Conservation (phyloP, 2,113 vertebrate genomes). For the Coturnix japonica region DNA sequence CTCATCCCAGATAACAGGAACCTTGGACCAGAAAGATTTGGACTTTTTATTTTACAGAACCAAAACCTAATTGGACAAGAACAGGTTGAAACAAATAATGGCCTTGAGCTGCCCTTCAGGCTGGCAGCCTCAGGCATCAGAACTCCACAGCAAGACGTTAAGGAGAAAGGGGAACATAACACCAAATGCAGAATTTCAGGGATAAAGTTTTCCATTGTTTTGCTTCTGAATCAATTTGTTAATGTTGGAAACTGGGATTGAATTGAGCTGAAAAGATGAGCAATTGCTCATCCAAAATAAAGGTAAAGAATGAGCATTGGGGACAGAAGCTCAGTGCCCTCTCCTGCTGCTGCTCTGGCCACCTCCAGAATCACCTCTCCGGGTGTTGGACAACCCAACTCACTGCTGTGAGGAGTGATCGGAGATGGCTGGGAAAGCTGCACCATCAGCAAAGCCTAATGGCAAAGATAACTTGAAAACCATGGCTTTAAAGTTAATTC, state of each 20-base stretch:
- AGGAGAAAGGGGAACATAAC: rapidly evolving
- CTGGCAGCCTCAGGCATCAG: not conserved
- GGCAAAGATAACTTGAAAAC: not conserved
- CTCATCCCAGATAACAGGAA: not conserved
- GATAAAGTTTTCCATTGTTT: not conserved
- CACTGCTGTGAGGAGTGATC: not conserved
- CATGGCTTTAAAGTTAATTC: not conserved
- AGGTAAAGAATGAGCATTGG: not conserved
- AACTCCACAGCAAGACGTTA: not conserved
- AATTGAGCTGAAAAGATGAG: not conserved
- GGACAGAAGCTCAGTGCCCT: not conserved
- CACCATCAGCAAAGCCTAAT: not conserved
- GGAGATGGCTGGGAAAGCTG: not conserved
- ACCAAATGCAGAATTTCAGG: not conserved
- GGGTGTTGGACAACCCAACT: no score
- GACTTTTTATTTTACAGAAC: conserved; percentile 1
- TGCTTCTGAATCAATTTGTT: not conserved
- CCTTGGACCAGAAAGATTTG: not conserved
- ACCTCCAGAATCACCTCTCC: not conserved
- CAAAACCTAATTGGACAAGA: not conserved
- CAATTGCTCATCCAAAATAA: not conserved
- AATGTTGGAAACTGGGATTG: not conserved
- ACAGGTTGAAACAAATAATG: not conserved
- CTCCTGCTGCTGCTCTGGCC: not conserved
- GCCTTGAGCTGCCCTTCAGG: not conserved